A percentile compares a stretch with the other conserved stretches of the same genome.
Conservation (phyloP, 1,140 invertebrate species). For the Coelopa frigida region DNA sequence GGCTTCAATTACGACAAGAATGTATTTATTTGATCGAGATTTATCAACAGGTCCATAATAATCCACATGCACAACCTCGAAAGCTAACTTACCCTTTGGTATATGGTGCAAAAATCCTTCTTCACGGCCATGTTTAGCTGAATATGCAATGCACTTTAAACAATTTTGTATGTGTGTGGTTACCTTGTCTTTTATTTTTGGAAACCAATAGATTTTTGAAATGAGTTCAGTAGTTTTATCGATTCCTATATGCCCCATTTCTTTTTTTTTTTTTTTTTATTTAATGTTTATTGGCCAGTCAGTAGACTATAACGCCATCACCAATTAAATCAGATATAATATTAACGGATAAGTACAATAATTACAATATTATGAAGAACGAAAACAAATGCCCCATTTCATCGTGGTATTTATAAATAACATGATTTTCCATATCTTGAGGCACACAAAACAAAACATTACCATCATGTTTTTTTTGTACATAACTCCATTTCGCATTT, state of each 20-base stretch:
- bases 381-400: too few species aligned
- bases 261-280: too few species aligned
- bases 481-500: conserved; percentile 16
- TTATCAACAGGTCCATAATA: too few species aligned
- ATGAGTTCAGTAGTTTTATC: conserved; percentile 42
- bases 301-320: too few species aligned
- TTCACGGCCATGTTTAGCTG: conserved; percentile 32
- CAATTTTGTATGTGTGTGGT: conserved; percentile 29
- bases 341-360: too few species aligned
- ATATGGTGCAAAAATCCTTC: conserved; percentile 31
- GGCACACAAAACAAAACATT: conserved; percentile 25
- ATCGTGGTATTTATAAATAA: conserved; percentile 29
- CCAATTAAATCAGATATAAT: too few species aligned
- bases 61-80: too few species aligned
- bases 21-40: too few species aligned
- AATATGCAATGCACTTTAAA: conserved; percentile 26
- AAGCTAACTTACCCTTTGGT: too few species aligned
- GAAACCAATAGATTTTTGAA: conserved; percentile 39
- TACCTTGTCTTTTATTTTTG: conserved; percentile 27
- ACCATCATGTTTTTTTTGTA: conserved; percentile 21
- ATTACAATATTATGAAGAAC: too few species aligned
- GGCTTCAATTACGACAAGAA: too few species aligned
- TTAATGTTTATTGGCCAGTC: too few species aligned
- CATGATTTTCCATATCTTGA: conserved; percentile 23
- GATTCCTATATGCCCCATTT: conserved; percentile 41